A percentile compares a stretch with the other conserved stretches of the same genome.
phyloP scores from a whole-genome alignment of 1,140 invertebrate species.

The Polypedilum pembai region DNA sequence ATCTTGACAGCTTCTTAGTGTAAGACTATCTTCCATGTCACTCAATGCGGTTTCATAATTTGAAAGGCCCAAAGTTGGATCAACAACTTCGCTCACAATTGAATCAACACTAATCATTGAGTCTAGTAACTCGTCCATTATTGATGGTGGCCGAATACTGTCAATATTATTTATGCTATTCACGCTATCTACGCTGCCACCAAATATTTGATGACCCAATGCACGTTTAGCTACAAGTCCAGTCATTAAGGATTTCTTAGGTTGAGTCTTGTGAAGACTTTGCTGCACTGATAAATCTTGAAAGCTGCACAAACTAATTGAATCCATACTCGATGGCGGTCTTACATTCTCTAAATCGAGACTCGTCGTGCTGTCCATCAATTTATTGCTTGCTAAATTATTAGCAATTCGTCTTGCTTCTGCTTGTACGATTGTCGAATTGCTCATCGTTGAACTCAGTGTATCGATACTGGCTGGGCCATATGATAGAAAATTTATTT shows the following conservation, averaged over 20 bases:
- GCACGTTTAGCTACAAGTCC: constrained; percentile 61
- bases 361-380: constrained; percentile 53
- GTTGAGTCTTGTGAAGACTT: constrained; percentile 30
- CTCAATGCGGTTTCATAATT: constrained; percentile 43
- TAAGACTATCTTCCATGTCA: constrained; percentile 53
- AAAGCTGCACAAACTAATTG: constrained; percentile 37
- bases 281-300: constrained; percentile 34
- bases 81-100: constrained; percentile 67
- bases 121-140: constrained; percentile 68
- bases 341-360: constrained; percentile 67
- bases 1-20: constrained; percentile 42
- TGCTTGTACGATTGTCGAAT: constrained; percentile 60
- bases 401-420: constrained; percentile 65
- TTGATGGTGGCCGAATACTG: constrained; percentile 71
- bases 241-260: constrained; percentile 61
- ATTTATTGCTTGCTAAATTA: constrained; percentile 53
- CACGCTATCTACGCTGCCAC: constrained; percentile 44
- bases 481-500: constrained; percentile 2
- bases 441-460: constrained; percentile 46
- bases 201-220: constrained; percentile 45
- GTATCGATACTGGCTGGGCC: constrained; percentile 26
- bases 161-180: constrained; percentile 60
- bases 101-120: constrained; percentile 79
- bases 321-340: constrained; percentile 67
- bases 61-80: constrained; percentile 42